A percentile compares a stretch with the other conserved stretches of the same genome.
Evolutionary conservation across 2,888 invertebrate species (phyloP).

Genomic region (Odontocerum albicorne): DNA sequence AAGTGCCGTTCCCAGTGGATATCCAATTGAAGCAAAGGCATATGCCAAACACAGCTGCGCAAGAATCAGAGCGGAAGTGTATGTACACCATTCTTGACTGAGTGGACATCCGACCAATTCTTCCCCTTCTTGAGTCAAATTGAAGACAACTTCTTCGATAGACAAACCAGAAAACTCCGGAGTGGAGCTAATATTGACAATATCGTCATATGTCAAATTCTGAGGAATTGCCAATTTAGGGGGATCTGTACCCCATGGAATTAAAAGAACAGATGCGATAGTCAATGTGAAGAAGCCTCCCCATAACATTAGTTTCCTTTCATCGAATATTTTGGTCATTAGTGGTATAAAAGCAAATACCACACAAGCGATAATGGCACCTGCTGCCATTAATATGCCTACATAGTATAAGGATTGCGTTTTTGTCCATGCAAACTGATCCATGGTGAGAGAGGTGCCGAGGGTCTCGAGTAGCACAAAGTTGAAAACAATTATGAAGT

Average conservation of each 20-base stretch:
- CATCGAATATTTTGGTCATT: conserved; percentile 70
- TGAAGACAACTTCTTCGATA: conserved; percentile 41
- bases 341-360: conserved; percentile 73
- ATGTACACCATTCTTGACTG: conserved; percentile 75
- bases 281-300: conserved; percentile 82
- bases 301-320: conserved; percentile 76
- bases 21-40: conserved; percentile 74
- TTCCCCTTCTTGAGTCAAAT: conserved; percentile 33
- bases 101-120: conserved; percentile 69
- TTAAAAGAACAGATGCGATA: conserved; percentile 70
- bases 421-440: conserved; percentile 86
- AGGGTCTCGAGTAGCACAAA: conserved; percentile 86
- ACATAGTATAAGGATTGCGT: conserved; percentile 75
- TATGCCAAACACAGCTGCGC: conserved; percentile 78
- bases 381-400: conserved; percentile 80
- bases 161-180: conserved; percentile 21
- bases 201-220: conserved; percentile 20
- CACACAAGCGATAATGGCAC: conserved; percentile 74
- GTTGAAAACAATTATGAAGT: conserved; percentile 84
- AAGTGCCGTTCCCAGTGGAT: conserved; percentile 83
- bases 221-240: conserved; percentile 56
- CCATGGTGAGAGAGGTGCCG: conserved; percentile 83
- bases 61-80: conserved; percentile 69
- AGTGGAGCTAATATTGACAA: conserved; percentile 20
- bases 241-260: conserved; percentile 75